phyloP scores from a whole-genome alignment of 2,113 vertebrate species.

The Zosterops pallidus region DNA sequence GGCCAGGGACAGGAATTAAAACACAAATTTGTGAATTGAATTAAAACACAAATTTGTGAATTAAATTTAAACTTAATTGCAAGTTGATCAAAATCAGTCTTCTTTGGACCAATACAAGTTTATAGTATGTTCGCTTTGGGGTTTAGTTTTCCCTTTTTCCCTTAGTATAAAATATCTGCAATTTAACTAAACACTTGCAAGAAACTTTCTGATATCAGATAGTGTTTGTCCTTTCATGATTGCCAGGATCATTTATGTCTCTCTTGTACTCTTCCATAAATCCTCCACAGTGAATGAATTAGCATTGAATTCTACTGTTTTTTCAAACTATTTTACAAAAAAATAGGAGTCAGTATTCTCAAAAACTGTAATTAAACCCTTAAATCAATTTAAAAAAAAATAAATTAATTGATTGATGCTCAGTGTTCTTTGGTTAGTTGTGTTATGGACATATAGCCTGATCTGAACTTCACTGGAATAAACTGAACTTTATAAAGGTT shows the following conservation, averaged over 20 bases:
- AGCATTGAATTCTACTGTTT: not conserved
- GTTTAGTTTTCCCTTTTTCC: not conserved
- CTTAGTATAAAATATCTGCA: not conserved
- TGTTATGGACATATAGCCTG: not conserved
- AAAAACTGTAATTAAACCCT: not conserved
- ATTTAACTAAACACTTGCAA: not conserved
- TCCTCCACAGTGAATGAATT: not conserved
- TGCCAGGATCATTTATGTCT: not conserved
- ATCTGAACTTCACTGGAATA: not conserved
- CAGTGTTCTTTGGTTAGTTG: not conserved
- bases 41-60: not conserved
- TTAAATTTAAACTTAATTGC: not conserved
- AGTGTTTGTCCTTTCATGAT: rapidly evolving
- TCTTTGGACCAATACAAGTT: not conserved
- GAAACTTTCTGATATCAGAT: not conserved
- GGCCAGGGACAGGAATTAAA: not conserved
- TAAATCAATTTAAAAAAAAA: not conserved
- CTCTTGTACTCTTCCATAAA: not conserved
- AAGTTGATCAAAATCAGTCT: not conserved
- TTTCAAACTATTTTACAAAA: not conserved
- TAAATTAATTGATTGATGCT: not conserved
- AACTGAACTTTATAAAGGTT: not conserved
- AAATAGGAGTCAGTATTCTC: not conserved
- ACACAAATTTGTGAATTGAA: not conserved
- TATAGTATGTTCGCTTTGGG: not conserved